phyloP scores from a whole-genome alignment of 2,888 invertebrate genomes.

The Nemotelus nigrinus region DNA sequence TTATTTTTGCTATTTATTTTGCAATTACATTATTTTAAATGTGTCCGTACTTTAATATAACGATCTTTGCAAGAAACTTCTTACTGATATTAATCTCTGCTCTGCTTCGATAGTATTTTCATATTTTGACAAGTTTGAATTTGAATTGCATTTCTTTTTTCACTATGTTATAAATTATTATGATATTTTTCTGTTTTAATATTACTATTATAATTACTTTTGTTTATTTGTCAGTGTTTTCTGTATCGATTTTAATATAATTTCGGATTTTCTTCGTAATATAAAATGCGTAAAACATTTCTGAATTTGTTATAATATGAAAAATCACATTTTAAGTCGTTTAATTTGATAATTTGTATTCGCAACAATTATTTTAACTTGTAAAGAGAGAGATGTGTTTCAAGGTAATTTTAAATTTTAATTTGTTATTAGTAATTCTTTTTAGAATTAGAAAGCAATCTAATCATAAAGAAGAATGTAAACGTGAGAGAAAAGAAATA shows the following conservation, averaged over 20 bases:
- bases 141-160: not conserved
- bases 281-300: conserved; percentile 9
- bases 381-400: not conserved
- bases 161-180: conserved; percentile 32
- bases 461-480: conserved; percentile 29
- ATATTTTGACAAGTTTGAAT: not conserved
- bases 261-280: not conserved
- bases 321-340: conserved; percentile 16
- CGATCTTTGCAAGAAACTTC: not conserved
- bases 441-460: conserved; percentile 14
- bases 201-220: conserved; percentile 14
- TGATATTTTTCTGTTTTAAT: not conserved
- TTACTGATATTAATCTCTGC: not conserved
- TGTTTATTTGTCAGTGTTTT: not conserved
- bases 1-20: conserved; percentile 24
- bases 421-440: conserved; percentile 33
- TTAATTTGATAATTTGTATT: conserved; percentile 14
- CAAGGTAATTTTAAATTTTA: conserved; percentile 5
- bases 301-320: conserved; percentile 17
- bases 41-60: conserved; percentile 30
- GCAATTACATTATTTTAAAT: conserved; percentile 7
- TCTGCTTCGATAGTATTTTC: conserved; percentile 8
- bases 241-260: not conserved
- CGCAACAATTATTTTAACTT: not conserved
- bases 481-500: conserved; percentile 24